Percentiles rank a stretch among this genome's conserved stretches.
Evolutionary conservation across 1,140 invertebrate species (phyloP).

Genomic region (Drosophila kikkawai): DNA sequence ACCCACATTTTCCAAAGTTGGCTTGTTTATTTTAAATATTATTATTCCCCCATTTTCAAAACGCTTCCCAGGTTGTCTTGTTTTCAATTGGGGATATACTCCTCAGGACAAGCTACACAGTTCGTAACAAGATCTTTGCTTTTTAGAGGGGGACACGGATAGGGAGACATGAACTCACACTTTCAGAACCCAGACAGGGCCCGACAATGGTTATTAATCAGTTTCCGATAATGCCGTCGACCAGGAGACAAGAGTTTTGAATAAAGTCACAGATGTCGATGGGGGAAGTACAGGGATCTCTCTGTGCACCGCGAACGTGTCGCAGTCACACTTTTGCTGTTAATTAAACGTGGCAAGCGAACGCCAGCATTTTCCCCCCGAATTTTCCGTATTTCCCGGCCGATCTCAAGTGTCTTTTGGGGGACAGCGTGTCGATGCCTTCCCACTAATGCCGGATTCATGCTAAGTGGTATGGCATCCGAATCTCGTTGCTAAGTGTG

Average conservation of each 20-base stretch:
- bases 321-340: slow-evolving; percentile 76
- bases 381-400: slow-evolving; percentile 19
- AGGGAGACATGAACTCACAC: slow-evolving; percentile 17
- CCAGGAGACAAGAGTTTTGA: slow-evolving; percentile 73
- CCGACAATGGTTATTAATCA: slow-evolving; percentile 80
- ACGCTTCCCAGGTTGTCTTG: slow-evolving; percentile 47
- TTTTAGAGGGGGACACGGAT: neutral
- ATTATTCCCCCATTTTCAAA: neutral
- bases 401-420: slow-evolving; percentile 38
- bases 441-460: slow-evolving; percentile 62
- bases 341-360: slow-evolving; percentile 74
- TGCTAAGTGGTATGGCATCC: slow-evolving; percentile 63
- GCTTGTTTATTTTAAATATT: neutral
- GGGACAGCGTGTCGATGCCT: slow-evolving; percentile 38
- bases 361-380: slow-evolving; percentile 16
- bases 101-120: slow-evolving; percentile 60
- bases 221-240: slow-evolving; percentile 76
- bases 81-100: slow-evolving; percentile 29
- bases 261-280: slow-evolving; percentile 54
- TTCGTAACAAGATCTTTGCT: slow-evolving; percentile 69
- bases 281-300: slow-evolving; percentile 9
- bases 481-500: slow-evolving; percentile 46
- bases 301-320: slow-evolving; percentile 54
- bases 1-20: neutral
- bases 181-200: slow-evolving; percentile 33